Evolutionary conservation across 2,113 vertebrate species (phyloP), one percentile per base, ranked within the genome.

Genomic region (pig (Sus scrofa)): DNA sequence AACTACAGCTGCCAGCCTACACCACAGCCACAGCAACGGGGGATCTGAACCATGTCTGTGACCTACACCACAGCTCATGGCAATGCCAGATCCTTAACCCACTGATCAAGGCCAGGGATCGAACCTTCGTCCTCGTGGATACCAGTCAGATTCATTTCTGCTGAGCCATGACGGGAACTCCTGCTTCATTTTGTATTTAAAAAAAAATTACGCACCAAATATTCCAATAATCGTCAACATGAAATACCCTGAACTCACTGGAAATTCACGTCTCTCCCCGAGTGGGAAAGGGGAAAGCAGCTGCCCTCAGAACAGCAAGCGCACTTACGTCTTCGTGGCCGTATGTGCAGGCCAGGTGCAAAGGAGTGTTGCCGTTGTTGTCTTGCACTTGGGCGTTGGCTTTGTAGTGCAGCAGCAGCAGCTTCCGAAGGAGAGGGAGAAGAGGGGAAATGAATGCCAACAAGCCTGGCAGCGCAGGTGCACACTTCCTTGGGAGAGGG

Each of bases 401-500:
- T 94, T 99, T 99, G 98, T 99, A 99, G 98, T 99, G 99, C 97
- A 99, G 93, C 81, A 99, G 99, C 91, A 99, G 99, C 97, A 99
- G 98, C 99, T 99, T 63, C 6, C 85, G 52, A 91, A 60, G 89
- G 95, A 97, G 95, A 97, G 85, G 89, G 95, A 97, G 95, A 97
- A 85, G 87, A 88, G 26, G 5, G 56, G 89, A 19, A 39, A 30
- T 98, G 95, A 98, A 26, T 30, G 50, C 73, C 56, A 85, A 67
- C 44, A 94, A 94, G 68, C 88, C 68, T 15, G 5, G 89, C 52
- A 44, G 4, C 1, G 2, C 34, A 14, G 83, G 24, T 19, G 0
- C 13, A 0, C 0, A 27, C 54, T 15, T 15, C 60, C 75, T 1
- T 0, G 0, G 44, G n/a, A 14, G 32, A 0, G 1, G 0, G 0